phyloP scores from a whole-genome alignment of 2,113 vertebrate genomes.

The Paedocypris sp. region DNA sequence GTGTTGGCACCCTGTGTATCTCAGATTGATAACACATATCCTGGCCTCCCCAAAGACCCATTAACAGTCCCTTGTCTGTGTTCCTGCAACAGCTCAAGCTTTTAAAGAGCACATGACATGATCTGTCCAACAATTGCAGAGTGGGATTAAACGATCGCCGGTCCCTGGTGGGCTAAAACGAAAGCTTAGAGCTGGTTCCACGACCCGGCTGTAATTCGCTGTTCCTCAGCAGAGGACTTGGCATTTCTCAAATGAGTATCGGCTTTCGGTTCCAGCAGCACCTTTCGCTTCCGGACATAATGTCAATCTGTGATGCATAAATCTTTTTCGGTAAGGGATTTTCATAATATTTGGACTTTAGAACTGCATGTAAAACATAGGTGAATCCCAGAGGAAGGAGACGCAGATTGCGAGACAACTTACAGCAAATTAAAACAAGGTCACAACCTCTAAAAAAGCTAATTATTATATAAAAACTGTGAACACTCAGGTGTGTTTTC shows the following conservation, averaged over 20 bases:
- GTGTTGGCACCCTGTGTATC: conserved; percentile 44
- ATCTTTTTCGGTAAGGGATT: conserved; percentile 29
- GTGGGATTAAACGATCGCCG: conserved; percentile 17
- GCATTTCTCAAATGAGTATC: conserved; percentile 51
- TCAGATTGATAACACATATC: conserved; percentile 54
- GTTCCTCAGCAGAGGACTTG: conserved; percentile 45
- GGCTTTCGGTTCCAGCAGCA: conserved; percentile 37
- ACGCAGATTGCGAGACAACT: conserved; percentile 13
- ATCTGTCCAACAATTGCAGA: conserved; percentile 1
- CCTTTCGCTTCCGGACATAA: conserved; percentile 39
- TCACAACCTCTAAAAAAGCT: conserved; percentile 8
- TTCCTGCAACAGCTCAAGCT: conserved; percentile 2
- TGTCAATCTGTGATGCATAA: conserved; percentile 40
- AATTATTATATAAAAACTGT: too few relatives aligned
- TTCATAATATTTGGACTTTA: conserved; percentile 50
- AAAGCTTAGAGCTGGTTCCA: conserved; percentile 37
- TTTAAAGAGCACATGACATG: background rate
- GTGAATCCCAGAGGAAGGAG: conserved; percentile 2
- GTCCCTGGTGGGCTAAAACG: conserved; percentile 25
- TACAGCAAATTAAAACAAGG: conserved; percentile 15
- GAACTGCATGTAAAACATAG: conserved; percentile 35
- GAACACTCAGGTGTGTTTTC: too few relatives aligned
- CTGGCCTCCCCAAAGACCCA: conserved; percentile 53
- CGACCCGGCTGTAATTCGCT: conserved; percentile 45
- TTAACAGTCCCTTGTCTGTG: conserved; percentile 52